Evolutionary conservation across 2,113 vertebrate species (phyloP).

Genomic region (Herpailurus yagouaroundi): DNA sequence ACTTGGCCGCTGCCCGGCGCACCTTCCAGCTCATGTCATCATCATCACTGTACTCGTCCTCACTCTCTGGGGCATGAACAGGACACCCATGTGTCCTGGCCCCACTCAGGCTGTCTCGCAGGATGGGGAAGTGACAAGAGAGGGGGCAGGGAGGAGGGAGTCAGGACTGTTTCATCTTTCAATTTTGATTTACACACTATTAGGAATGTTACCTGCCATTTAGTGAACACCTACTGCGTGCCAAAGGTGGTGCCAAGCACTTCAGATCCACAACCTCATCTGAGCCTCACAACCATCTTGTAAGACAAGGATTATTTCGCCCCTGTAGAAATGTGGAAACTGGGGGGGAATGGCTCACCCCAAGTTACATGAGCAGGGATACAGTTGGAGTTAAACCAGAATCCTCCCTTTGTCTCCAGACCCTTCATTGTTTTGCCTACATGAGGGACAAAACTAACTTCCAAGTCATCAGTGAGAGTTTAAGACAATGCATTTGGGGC

Average conservation of each 20-base stretch:
- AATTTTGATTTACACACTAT: too few relatives aligned
- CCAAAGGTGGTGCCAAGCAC: neutral
- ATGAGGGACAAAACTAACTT: neutral
- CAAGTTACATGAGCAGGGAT: neutral
- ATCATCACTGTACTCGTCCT: constrained; percentile 95
- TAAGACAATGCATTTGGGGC: neutral
- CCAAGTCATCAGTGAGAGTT: neutral
- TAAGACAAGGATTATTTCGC: neutral
- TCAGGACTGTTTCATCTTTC: neutral
- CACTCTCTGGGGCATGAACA: constrained; percentile 87
- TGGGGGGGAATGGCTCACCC: neutral
- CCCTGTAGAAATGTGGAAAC: neutral
- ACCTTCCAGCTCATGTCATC: constrained; percentile 98
- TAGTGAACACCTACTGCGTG: neutral
- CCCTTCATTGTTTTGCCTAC: neutral
- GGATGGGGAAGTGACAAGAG: neutral
- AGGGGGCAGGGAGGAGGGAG: neutral
- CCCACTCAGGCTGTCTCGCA: neutral
- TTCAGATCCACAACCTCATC: neutral
- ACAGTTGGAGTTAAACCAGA: neutral
- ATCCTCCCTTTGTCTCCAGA: neutral
- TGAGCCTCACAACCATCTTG: neutral
- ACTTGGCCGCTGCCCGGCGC: constrained; percentile 93
- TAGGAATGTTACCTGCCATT: neutral
- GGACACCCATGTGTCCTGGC: neutral